Evolutionary conservation across 30 jellyfish, hydroid and myxozoan species (phyloP), one percentile per base, ranked within the genome.

Genomic region (Hydractinia echinata): DNA sequence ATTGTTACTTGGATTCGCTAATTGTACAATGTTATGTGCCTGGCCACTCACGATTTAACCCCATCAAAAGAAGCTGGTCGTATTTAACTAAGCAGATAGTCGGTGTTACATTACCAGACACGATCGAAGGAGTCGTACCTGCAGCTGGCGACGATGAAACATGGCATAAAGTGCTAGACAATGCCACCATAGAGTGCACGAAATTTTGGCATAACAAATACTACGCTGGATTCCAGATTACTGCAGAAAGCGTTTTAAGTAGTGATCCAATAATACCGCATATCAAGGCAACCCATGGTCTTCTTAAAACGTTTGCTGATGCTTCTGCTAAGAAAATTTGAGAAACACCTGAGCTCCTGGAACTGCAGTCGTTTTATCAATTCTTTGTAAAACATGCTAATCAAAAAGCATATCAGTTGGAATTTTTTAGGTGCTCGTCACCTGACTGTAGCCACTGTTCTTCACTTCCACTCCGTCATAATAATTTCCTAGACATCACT

Each of bases 21-120:
- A 21, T 67, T 21, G 51, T 20, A 13, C 78, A 67, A 20, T 67
- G 78, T 67, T 67, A 67, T 21, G 78, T 4, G 11, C 78, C 78
- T 13, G 78, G 78, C 50, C 78, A 67, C 51, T 67, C 78, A 15
- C n/a, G 4, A 67, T 67, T 67, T 48, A 67, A 67, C 3, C 78
- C 78, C 21, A 67, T 67, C 11, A 4, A 67, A 67, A 15, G 78
- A 15, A 67, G 50, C 4, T 67, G 78, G 78, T 67, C 19, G 50
- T 67, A 11, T 67, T 20, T 67, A 21, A 67, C 78, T 67, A 67
- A 67, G 14, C n/a, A 67, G 78, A 67, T 67, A 10, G 50, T 20
- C 78, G 50, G 51, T 13, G 78, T 67, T 67, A 21, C 21, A 13
- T 10, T 67, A 11, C 50, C 78, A 13, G 78, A 67, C 78, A 48